Base-by-base conservation (phyloP, 2,113 vertebrate genomes). In the Lophotis ruficrista region DNA sequence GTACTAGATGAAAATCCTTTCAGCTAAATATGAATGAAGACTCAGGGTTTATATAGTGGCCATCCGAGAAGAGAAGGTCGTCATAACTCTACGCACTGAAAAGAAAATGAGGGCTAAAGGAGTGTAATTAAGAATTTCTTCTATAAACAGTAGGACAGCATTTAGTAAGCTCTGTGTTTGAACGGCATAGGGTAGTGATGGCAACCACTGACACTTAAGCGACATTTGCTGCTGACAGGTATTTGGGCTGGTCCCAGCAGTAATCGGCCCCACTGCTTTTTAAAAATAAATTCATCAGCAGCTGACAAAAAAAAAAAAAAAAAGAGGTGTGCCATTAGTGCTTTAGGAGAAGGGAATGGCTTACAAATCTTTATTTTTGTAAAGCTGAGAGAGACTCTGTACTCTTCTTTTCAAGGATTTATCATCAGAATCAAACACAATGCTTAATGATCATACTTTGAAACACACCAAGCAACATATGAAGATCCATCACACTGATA, bases 21-120 rank as follows among this genome's bases (percentile, higher is more conserved):
- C 95, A 96, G 79, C 87, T 96, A 97, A 97, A 94, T 95, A 93
- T 95, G 95, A 98, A 95, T 94, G 93, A 97, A 96, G 71, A 90
- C 31, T 88, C 14, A 0, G n/a, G 95, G 78, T 93, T 97, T 95
- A 85, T 93, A 71, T 24, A 79, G 48, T 24, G 13, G 90, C 71
- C 87, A 93, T 95, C 65, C 14, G 19, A 83, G 90, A 95, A 95
- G 77, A 76, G 94, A 87, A 95, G 69, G 87, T 96, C 88, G 4
- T 75, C 51, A 57, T 90, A 90, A 90, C 23, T 87, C 88, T 94
- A 48, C 61, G 83, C 47, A 96, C 51, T 82, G 57, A 84, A 87
- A 94, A 78, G 80, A 95, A 97, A 97, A 95, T 90, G 70, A 94
- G 65, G n/a, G 51, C 70, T 95, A 87, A 94, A 95, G 41, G 43